Base-by-base conservation (phyloP, 2,888 invertebrate species). In the Plebejus melissa region DNA sequence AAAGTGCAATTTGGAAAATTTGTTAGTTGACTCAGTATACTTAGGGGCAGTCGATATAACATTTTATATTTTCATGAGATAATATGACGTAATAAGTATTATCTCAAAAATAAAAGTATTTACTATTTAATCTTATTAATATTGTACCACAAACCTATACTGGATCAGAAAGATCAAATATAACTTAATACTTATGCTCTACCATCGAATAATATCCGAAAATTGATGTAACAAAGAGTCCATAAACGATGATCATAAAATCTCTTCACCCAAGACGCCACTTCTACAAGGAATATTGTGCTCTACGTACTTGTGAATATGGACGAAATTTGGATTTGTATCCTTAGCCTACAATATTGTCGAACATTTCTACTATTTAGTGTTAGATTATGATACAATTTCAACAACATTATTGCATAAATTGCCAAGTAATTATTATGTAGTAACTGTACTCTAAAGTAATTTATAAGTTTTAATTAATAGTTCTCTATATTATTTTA, bases 191-290 rank as follows among this genome's bases (percentile, higher is more conserved):
- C 28, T 60, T 60, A 60, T 65, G 32, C 65, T 36, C 65, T 36
- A 36, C 65, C 65, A 16, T 65, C 65, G 32, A 65, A 36, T 65
- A 65, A 65, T 65, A 65, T 65, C 65, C 65, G 65, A 65, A 54
- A 65, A 65, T 65, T 65, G 65, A 36, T 65, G 65, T 65, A 13
- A 65, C 65, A 65, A 60, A 60, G 65, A 65, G 65, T 65, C 65
- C 65, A 65, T 65, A 65, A 65, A 65, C 65, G 32, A 65, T 65
- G 65, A 65, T 65, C 65, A 65, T 65, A 65, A 65, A 65, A 65
- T 65, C 65, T 65, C 65, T 65, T 65, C 65, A 65, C 65, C 32
- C 65, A 32, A 65, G 32, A 65, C 32, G 32, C 65, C 32, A 65
- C 9, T 6, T 6, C 65, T 65, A 16, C 65, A 65, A 13, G 2